A percentile compares a stretch with the other conserved stretches of the same genome.
These are phyloP conservation scores for Mesembrinibis cayennensis DNA, from an alignment of 2,113 vertebrate genomes.

Conservation along the genomic window DNA sequence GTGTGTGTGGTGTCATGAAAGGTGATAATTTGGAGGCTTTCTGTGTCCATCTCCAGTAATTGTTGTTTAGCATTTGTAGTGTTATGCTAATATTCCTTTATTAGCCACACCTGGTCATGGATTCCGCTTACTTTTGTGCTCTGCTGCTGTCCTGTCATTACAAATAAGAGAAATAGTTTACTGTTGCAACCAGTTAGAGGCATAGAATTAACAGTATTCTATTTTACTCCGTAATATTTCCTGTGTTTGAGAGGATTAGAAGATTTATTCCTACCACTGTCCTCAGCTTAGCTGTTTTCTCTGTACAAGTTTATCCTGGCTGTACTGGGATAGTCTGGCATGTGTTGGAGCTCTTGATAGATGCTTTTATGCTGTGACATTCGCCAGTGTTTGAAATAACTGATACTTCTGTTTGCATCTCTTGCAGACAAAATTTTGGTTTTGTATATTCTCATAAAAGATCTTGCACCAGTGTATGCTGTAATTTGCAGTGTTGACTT, in stretches of 20 bases:
- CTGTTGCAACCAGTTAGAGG: neutral
- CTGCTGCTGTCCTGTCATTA: neutral
- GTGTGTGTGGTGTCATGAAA: neutral
- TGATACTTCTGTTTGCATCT: neutral
- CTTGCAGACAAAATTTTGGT: neutral
- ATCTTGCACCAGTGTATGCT: fast-evolving
- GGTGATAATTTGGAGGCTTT: neutral
- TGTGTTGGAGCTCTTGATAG: neutral
- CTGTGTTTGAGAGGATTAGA: neutral
- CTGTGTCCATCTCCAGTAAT: neutral
- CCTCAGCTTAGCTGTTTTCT: neutral
- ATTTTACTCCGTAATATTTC: neutral
- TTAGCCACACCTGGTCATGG: neutral
- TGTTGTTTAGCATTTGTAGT: neutral
- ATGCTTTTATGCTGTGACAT: neutral
- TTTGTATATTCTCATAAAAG: neutral
- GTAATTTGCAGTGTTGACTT: neutral
- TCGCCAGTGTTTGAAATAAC: neutral
- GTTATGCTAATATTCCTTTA: neutral
- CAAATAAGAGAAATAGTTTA: neutral
- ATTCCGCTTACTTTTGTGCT: neutral
- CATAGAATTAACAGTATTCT: neutral
- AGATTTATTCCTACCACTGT: neutral
- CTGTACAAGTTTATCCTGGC: neutral
- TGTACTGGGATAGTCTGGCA: neutral